Evolutionary conservation across 2,888 invertebrate species (phyloP).

Genomic region (Idaea biselata): DNA sequence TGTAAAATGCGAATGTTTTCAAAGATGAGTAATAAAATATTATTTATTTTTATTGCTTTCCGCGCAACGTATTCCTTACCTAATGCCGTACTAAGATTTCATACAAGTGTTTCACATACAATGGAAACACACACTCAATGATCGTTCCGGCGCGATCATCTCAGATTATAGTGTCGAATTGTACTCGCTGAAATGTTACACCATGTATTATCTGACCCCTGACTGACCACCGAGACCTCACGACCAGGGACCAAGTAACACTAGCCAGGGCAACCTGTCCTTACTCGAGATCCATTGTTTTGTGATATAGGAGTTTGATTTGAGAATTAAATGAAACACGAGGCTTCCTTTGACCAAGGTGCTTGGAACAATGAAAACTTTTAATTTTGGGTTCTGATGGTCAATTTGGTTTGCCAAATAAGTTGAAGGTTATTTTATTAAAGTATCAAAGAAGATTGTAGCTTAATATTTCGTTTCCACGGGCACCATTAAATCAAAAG

Average conservation of each 20-base stretch:
- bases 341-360: background rate
- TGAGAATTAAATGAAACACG: background rate
- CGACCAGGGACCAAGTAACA: conserved; percentile 36
- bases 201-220: conserved; percentile 37
- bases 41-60: no score
- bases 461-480: no score
- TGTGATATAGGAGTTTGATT: conserved; percentile 48
- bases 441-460: no score
- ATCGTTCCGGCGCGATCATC: conserved; percentile 71
- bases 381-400: background rate
- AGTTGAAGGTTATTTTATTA: background rate
- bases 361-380: background rate
- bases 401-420: background rate
- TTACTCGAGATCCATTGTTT: conserved; percentile 63
- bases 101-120: conserved; percentile 19
- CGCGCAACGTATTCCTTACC: no score
- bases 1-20: no score
- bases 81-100: conserved; percentile 5
- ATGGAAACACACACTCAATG: conserved; percentile 51
- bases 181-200: conserved; percentile 59
- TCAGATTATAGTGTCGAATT: conserved; percentile 67
- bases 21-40: no score
- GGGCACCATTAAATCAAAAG: no score
- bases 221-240: conserved; percentile 26
- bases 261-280: conserved; percentile 52